Percentiles rank a stretch among this genome's conserved stretches.
These are phyloP conservation scores for Phanerotoma sp. DNA, from an alignment of 2,888 invertebrate genomes.

Conservation along the genomic window DNA sequence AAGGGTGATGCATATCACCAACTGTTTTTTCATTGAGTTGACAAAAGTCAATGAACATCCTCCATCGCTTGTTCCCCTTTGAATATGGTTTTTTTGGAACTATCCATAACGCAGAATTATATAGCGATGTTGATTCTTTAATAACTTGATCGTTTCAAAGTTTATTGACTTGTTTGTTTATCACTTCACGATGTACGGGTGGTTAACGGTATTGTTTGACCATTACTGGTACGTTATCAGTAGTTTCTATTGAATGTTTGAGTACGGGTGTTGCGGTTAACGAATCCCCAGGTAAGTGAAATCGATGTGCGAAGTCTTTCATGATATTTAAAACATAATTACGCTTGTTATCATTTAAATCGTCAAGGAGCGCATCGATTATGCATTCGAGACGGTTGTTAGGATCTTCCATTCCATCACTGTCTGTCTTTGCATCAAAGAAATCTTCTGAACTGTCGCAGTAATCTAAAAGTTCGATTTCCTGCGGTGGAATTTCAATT, in stretches of 20 bases:
- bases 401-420: not conserved
- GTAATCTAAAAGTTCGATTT: not conserved
- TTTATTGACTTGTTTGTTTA: no score
- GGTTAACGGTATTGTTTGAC: not conserved
- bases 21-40: no score
- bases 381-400: not conserved
- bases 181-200: no score
- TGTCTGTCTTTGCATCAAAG: not conserved
- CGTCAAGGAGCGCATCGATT: not conserved
- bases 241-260: not conserved
- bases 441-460: not conserved
- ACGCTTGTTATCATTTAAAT: not conserved
- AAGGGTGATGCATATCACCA: no score
- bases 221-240: not conserved
- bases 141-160: no score
- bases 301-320: not conserved
- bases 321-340: not conserved
- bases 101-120: no score
- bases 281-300: conserved; percentile 9
- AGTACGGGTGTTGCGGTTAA: not conserved
- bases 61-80: no score
- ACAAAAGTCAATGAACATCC: no score
- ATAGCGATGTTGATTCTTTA: no score
- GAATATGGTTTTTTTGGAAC: no score
- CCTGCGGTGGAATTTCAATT: conserved; percentile 6